Base-by-base conservation (phyloP, 2,113 vertebrate genomes). In the Eclectus roratus region DNA sequence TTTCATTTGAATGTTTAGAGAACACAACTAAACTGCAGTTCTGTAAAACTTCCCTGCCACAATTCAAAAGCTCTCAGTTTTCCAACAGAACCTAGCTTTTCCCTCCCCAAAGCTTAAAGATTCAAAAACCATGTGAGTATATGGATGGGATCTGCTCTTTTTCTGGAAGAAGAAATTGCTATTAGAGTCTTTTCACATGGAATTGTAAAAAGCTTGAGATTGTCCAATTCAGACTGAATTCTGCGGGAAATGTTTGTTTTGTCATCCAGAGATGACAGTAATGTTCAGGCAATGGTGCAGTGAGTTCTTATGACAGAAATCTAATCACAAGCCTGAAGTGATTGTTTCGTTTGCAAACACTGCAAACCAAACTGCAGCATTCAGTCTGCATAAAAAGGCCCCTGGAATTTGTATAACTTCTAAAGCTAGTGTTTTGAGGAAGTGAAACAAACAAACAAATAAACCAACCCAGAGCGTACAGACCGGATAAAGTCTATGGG, bases 321-420 rank as follows among this genome's bases (percentile, higher is more conserved):
- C 24, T 90, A 85, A 74, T 52, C 52, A 86, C 27, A 31, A 95
- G 21, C 56, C 52, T 84, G 82, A 92, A 92, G 27, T 21, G 27
- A 74, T 43, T 41, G 46, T 33, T 60, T 93, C 64, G 84, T 96
- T 88, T 93, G 44, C 47, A 90, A 90, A 74, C 65, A 55, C 28
- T 80, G 71, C 65, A 88, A 95, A 76, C 15, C 33, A 53, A 90
- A 88, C 50, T 43, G 27, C 65, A 88, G 47, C 17, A 47, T 78
- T 93, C 92, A 81, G 52, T 72, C 77, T 93, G 65, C 82, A 69
- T 86, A 76, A 63, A 93, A 94, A 88, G 37, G 11, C 65, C 64
- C 12, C 41, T 52, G 69, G 69, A 83, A 94, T 91, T 90, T 44
- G 10, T 44, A 55, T 20, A 13, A 69, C 89, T 91, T 89, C 65